Base-by-base conservation (phyloP, 53 echinoderm and acorn worm species). In the Stichopus horrens region DNA sequence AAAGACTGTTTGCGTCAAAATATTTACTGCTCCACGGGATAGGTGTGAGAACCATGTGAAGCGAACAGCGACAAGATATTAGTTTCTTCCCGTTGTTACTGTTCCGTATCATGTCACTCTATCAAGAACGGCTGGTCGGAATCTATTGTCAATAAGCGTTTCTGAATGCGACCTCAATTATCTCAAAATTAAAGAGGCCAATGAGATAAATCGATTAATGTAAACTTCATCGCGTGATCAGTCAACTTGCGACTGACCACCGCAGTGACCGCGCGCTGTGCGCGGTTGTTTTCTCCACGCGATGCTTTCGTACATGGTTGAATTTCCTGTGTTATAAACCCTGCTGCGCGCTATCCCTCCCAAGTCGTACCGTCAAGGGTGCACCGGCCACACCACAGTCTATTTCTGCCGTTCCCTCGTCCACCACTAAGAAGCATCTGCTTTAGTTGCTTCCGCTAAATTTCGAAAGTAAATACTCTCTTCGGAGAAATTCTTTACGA, bases 271-370 rank as follows among this genome's bases (percentile, higher is more conserved):
- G 58, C 21, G 56, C 23, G 19, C 71, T 71, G 71, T 71, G 71
- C 71, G 71, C 57, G 5, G 57, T 81, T 55, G 9, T 57, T 21
- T 11, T 56, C 21, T n/a, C 4, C 9, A 18, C 9, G 57, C 56
- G 58, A 56, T 20, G 22, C 57, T 21, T 53, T 21, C 56, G 9
- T 6, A 21, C 10, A 52, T 53, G 77, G 55, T n/a, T 56, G 6
- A 16, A 58, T 81, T 21, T 37, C 22, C 22, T 56, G 58, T 81
- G 58, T 58, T 57, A 7, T 58, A 56, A 56, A 11, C 20, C 81
- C 56, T 81, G 81, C 81, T 81, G 81, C 56, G 81, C 55, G 6
- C 58, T 56, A n/a, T 58, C 81, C 57, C 81, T 58, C 81, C 81
- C 81, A 81, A 81, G 81, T 57, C 56, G 81, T 81, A 19, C 21